Evolutionary conservation across 2,797 vertebrate genomes (phyloP).

Genomic region (Anguilla marmorata): DNA sequence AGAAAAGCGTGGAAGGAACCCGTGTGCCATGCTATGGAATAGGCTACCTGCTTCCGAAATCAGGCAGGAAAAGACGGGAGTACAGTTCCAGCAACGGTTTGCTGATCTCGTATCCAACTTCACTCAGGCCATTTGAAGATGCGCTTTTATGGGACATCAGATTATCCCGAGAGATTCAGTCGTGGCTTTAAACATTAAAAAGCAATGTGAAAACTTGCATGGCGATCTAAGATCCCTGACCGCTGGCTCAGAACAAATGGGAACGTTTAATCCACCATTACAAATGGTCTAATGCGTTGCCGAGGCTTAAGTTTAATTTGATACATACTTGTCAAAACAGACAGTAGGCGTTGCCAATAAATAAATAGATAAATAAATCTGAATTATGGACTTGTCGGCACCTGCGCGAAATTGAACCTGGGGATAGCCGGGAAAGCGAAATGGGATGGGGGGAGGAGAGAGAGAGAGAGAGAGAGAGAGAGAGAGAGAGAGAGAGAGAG

Average conservation of each 20-base stretch:
- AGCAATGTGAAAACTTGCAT: not conserved
- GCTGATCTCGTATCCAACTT: not conserved
- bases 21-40: not conserved
- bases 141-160: not conserved
- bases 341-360: too few species aligned
- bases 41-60: not conserved
- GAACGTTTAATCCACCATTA: not conserved
- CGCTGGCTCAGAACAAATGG: not conserved
- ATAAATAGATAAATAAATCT: not conserved
- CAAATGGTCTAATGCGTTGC: not conserved
- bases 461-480: constrained; percentile 31
- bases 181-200: not conserved
- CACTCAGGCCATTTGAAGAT: not conserved
- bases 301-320: not conserved
- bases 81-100: not conserved
- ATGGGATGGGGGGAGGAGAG: constrained; percentile 41
- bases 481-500: constrained; percentile 36
- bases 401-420: not conserved
- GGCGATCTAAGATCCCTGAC: not conserved
- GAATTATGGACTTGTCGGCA: not conserved
- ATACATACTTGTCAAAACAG: not conserved
- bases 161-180: not conserved
- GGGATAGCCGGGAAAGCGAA: constrained; percentile 23
- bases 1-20: not conserved
- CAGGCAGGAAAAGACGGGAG: not conserved